phyloP scores from a whole-genome alignment of 2,113 vertebrate species.

The Camelus bactrianus region DNA sequence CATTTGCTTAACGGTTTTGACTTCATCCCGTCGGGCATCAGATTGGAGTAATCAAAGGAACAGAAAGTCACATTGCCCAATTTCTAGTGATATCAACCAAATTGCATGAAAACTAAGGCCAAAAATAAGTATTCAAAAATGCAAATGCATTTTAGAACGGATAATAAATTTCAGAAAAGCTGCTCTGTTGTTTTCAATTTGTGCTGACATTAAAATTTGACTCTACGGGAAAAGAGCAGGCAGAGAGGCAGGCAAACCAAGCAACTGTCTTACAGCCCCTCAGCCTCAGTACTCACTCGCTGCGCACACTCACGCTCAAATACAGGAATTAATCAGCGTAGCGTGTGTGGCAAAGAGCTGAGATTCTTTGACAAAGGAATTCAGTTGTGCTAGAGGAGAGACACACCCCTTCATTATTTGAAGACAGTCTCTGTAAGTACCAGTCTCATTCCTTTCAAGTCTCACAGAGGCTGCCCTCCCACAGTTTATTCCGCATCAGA shows the following conservation, averaged over 20 bases:
- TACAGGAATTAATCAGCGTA: neutral
- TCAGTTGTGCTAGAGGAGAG: neutral
- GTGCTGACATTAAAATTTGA: conserved; percentile 50
- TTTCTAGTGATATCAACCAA: conserved; percentile 73
- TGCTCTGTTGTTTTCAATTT: conserved; percentile 58
- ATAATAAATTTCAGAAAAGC: conserved; percentile 70
- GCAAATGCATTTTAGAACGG: conserved; percentile 73
- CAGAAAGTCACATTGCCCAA: conserved; percentile 68
- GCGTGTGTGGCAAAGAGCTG: neutral
- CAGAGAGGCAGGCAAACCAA: neutral
- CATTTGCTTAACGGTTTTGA: conserved; percentile 71
- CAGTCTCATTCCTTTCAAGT: neutral
- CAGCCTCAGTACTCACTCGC: neutral
- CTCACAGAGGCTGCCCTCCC: neutral
- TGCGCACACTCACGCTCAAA: neutral
- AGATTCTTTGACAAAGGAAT: conserved; percentile 22
- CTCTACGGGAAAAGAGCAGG: conserved; percentile 21
- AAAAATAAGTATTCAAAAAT: conserved; percentile 75
- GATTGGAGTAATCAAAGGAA: conserved; percentile 73
- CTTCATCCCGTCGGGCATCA: conserved; percentile 69
- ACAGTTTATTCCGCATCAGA: neutral
- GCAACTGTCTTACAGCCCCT: conserved; percentile 42
- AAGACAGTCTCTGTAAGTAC: neutral
- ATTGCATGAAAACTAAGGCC: conserved; percentile 67
- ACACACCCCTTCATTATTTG: neutral